Conservation (phyloP, 2,113 vertebrate species). For the Girardinichthys multiradiatus region DNA sequence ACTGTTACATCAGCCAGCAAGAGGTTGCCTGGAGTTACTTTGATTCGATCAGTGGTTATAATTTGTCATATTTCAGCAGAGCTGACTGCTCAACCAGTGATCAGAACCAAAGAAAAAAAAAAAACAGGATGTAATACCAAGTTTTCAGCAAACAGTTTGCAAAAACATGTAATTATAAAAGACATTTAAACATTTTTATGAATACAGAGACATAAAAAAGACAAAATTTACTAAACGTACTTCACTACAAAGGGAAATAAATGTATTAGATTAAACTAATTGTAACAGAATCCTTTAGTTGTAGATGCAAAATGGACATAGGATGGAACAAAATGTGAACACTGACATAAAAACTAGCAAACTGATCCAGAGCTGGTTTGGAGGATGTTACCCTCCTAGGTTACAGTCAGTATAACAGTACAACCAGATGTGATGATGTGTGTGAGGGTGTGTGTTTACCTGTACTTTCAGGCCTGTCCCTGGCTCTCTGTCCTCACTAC, state of each 20-base stretch:
- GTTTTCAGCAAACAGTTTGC: background rate
- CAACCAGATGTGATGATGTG: constrained; percentile 7
- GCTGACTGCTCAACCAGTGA: no score
- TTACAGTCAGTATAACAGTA: background rate
- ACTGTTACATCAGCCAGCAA: no score
- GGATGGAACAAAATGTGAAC: background rate
- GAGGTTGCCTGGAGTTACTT: no score
- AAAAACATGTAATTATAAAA: background rate
- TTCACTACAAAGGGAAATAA: background rate
- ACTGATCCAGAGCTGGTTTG: background rate
- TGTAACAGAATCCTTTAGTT: background rate
- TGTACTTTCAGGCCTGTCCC: constrained; percentile 89
- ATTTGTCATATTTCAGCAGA: no score
- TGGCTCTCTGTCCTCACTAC: constrained; percentile 95
- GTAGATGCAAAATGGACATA: background rate
- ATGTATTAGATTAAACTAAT: background rate
- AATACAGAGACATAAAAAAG: background rate
- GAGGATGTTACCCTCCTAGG: background rate
- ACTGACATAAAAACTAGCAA: background rate
- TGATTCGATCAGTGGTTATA: no score
- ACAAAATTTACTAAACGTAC: background rate
- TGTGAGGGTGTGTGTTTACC: background rate
- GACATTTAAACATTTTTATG: background rate
- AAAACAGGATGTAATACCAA: background rate
- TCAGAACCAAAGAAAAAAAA: no score